These are phyloP conservation scores for Lacerta agilis DNA, from an alignment of 2,797 vertebrate genomes.

Conservation along the genomic window DNA sequence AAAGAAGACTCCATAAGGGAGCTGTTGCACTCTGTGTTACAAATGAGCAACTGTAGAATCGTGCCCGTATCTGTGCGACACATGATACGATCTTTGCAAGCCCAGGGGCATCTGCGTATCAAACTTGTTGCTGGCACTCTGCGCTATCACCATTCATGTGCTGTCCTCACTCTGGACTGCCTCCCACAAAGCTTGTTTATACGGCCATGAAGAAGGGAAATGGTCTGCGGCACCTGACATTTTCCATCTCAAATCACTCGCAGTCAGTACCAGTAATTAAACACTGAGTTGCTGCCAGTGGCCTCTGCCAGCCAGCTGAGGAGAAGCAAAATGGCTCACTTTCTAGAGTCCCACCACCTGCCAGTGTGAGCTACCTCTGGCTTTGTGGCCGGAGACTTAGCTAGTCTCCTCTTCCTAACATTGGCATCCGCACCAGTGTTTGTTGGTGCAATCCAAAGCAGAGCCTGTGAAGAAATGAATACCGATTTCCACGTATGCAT, in stretches of 20 bases:
- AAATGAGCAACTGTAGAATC: not conserved
- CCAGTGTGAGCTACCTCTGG: not conserved
- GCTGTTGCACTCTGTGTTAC: not conserved
- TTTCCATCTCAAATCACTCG: not conserved
- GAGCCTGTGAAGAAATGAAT: not conserved
- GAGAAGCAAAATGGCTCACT: not conserved
- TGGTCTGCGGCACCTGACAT: not conserved
- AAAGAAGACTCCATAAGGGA: not conserved
- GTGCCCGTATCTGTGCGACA: not conserved
- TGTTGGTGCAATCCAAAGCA: not conserved
- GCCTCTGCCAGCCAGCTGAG: not conserved
- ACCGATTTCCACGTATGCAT: not conserved
- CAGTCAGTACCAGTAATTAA: not conserved
- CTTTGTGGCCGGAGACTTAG: not conserved
- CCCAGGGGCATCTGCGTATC: not conserved
- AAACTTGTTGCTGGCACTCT: not conserved
- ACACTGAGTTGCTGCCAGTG: not conserved
- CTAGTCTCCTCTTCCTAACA: not conserved
- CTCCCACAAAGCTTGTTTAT: constrained; percentile 26
- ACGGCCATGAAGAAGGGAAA: constrained; percentile 26
- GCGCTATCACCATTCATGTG: no score
- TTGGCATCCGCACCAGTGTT: not conserved
- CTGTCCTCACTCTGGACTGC: not conserved
- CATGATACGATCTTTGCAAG: not conserved
- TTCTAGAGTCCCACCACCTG: not conserved